These are phyloP conservation scores for Grammomys surdaster DNA, from an alignment of 2,113 vertebrate genomes.

Conservation along the genomic window DNA sequence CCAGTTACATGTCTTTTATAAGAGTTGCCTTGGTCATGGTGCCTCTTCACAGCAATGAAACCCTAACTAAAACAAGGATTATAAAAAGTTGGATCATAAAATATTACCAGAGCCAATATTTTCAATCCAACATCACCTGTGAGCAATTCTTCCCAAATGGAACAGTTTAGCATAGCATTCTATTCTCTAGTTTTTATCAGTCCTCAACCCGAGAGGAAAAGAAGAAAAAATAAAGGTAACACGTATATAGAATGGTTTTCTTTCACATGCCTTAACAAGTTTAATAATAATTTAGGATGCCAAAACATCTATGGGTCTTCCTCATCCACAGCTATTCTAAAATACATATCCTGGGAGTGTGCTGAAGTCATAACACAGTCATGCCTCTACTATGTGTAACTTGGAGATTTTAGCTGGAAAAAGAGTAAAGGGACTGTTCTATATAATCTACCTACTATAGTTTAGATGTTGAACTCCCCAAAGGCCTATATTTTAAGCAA, in stretches of 20 bases:
- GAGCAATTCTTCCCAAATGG: neutral
- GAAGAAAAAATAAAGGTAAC: slow-evolving; percentile 15
- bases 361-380: neutral
- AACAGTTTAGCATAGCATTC: neutral
- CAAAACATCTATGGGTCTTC: neutral
- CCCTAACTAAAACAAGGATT: neutral
- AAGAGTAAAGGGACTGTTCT: neutral
- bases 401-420: neutral
- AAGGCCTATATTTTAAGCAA: neutral
- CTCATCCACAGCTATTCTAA: neutral
- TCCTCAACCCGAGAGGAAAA: neutral
- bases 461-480: neutral
- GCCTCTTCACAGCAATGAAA: too few species aligned
- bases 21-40: too few species aligned
- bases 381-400: neutral
- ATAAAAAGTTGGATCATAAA: neutral
- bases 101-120: neutral
- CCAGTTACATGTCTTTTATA: too few species aligned
- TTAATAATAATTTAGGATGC: slow-evolving; percentile 18
- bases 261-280: neutral
- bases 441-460: neutral
- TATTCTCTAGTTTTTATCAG: neutral
- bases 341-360: neutral
- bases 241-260: neutral
- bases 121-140: neutral